phyloP scores from a whole-genome alignment of 1,140 invertebrate genomes.

The Drosophila sechellia region DNA sequence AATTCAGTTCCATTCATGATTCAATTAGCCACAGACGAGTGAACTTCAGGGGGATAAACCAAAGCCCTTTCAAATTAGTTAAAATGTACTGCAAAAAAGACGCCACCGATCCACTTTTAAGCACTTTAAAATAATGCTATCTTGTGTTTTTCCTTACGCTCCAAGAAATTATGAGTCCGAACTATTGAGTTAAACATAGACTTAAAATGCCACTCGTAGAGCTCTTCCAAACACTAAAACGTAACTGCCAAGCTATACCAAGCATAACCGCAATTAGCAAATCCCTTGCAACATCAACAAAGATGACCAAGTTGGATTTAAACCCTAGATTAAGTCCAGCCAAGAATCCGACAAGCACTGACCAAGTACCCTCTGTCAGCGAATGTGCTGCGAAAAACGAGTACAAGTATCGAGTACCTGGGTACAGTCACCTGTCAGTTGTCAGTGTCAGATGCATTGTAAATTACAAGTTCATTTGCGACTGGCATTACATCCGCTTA shows the following conservation, averaged over 20 bases:
- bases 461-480: slow-evolving; percentile 81
- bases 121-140: background rate
- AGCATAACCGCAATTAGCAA: background rate
- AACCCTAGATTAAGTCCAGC: slow-evolving; percentile 5
- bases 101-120: too few relatives aligned
- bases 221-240: background rate
- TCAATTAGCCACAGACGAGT: slow-evolving; percentile 73
- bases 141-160: too few relatives aligned
- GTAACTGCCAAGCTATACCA: background rate
- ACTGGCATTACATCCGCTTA: slow-evolving; percentile 74
- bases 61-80: background rate
- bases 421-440: slow-evolving; percentile 46
- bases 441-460: slow-evolving; percentile 78
- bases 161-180: too few relatives aligned
- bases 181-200: too few relatives aligned
- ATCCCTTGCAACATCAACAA: slow-evolving; percentile 3
- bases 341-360: slow-evolving; percentile 2
- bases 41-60: slow-evolving; percentile 40
- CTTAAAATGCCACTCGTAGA: too few relatives aligned
- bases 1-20: slow-evolving; percentile 67
- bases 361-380: background rate
- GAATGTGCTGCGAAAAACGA: background rate
- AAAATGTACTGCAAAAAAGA: background rate
- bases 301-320: background rate
- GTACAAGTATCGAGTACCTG: slow-evolving; percentile 12